Evolutionary conservation across 2,888 invertebrate species (phyloP), one percentile per base, ranked within the genome.

Genomic region (Cephus nigrinus): DNA sequence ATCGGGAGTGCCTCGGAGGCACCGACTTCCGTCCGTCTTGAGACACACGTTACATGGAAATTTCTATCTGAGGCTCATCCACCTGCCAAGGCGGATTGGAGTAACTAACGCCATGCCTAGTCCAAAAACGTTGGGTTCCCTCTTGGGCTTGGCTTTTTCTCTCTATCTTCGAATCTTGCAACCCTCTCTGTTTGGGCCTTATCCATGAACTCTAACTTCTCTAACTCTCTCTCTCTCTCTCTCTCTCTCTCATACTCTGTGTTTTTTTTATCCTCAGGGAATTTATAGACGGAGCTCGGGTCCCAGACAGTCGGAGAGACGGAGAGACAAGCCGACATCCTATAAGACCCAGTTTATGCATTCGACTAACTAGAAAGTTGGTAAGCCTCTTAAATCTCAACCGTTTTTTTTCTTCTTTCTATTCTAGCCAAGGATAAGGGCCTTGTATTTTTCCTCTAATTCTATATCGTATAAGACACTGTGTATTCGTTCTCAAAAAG

Each of bases 201-300:
- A 55, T 55, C 55, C 55, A 55, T 55, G 55, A 55, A 77, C 78
- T 73, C 77, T 73, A 83, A 81, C 88, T 88, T 88, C 88, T 88
- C 75, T 80, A 84, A 87, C 89, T 88, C 88, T 85, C 85, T 83
- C 73, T 75, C 68, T 4, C 89, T 88, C 88, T 85, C 85, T 83
- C 73, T 75, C 68, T 4, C 36, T 36, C 40, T 55, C 55, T 23
- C 23, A 23, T 15, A 55, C 55, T 9, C 9, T 23, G 55, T 55
- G 55, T 55, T 55, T 55, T 40, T 23, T 55, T 55, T 23, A 55
- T 55, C 55, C 55, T 55, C 23, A 55, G 55, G 55, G 23, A 55
- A 23, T 55, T 55, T 55, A 55, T 55, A 55, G 55, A 55, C 55
- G 55, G 23, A 55, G 55, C 9, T 55, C 55, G 23, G 23, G 55